A percentile compares a stretch with the other conserved stretches of the same genome.
These are phyloP conservation scores for Rugalucina vietnamica DNA, from an alignment of 2,888 invertebrate genomes.

Conservation along the genomic window DNA sequence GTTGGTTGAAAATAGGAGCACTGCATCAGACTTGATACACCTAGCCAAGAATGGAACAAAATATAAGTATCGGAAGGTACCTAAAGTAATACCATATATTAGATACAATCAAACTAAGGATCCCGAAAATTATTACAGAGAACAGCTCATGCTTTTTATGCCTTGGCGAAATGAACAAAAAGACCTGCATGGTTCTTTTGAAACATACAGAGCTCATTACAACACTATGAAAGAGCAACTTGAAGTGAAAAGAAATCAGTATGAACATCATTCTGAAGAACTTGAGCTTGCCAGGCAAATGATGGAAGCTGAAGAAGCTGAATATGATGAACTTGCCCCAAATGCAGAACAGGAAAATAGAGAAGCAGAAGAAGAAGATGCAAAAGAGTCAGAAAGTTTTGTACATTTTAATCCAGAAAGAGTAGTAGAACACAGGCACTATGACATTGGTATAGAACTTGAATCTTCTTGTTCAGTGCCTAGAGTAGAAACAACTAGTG, in stretches of 20 bases:
- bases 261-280: neutral
- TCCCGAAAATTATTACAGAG: too few species aligned
- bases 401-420: neutral
- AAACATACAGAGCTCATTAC: too few species aligned
- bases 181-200: too few species aligned
- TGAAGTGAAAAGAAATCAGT: neutral
- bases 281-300: too few species aligned
- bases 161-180: too few species aligned
- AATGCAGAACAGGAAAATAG: neutral
- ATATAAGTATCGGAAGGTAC: too few species aligned
- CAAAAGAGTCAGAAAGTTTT: neutral
- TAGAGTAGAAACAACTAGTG: neutral
- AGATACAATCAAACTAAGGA: too few species aligned
- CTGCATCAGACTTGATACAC: neutral
- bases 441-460: neutral
- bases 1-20: neutral
- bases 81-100: too few species aligned
- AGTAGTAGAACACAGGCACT: too few species aligned
- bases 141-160: too few species aligned
- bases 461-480: neutral
- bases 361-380: neutral
- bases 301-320: neutral
- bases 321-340: neutral
- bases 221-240: neutral
- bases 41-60: neutral